phyloP scores from a whole-genome alignment of 2,113 vertebrate species.

The Pithys albifrons region DNA sequence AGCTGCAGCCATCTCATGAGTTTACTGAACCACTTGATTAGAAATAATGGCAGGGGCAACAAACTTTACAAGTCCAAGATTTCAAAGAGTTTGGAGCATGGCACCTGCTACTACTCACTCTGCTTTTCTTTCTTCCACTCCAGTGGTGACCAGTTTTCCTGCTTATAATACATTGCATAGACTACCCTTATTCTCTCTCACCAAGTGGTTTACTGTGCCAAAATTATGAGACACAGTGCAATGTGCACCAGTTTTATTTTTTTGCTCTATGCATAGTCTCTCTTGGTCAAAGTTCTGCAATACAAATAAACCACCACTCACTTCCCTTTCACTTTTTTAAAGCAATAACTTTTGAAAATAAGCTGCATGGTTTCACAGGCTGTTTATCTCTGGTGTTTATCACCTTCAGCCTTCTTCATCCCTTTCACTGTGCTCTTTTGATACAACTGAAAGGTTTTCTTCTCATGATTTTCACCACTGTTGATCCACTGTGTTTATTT shows the following conservation, averaged over 20 bases:
- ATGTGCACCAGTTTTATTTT: rapidly evolving
- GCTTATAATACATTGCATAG: rapidly evolving
- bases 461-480: neutral
- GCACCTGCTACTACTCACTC: neutral
- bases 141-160: rapidly evolving
- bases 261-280: neutral
- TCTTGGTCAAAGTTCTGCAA: neutral
- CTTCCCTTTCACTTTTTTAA: neutral
- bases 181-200: neutral
- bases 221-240: rapidly evolving
- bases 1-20: neutral
- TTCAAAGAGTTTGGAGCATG: neutral
- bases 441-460: neutral
- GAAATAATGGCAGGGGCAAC: neutral
- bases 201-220: too few relatives aligned
- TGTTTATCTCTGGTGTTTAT: neutral
- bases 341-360: neutral
- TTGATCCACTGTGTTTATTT: neutral
- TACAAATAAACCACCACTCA: neutral
- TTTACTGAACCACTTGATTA: neutral
- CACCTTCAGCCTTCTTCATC: neutral
- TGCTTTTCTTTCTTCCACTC: neutral
- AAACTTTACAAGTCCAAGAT: neutral
- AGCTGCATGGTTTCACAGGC: neutral
- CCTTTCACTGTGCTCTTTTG: neutral